Base-by-base conservation (phyloP, 2,888 invertebrate species). In the Xanthorhoe designata region DNA sequence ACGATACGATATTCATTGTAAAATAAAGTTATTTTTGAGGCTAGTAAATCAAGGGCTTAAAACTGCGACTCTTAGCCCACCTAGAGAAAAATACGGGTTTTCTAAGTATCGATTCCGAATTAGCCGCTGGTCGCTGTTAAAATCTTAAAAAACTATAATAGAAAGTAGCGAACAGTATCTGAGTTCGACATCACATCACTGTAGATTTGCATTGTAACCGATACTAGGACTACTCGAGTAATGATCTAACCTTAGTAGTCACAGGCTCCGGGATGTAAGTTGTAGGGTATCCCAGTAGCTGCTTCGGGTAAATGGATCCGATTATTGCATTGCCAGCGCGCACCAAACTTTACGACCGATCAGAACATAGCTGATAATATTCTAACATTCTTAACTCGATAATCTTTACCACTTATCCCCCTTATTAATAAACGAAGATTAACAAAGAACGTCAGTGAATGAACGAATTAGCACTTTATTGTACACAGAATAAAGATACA, bases 191-290 rank as follows among this genome's bases (percentile, higher is more conserved):
- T n/a, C n/a, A n/a, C n/a, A n/a, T 17, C 6, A 54, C 56, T 19
- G 13, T 38, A 59, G 50, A 59, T 59, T 59, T 50, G 50, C 50
- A 58, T 13, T 51, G 38, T 3, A 38, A 42, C n/a, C 3, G 38
- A 60, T 45, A 54, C 47, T 13, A 42, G 13, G 13, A 13, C 35
- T 9, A 35, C 45, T 24, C 9, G 17, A 64, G 62, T 65, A 52
- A 68, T 62, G 59, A 38, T 68, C 70, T 62, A 69, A 66, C 61
- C 61, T 67, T 62, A 62, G 38, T 70, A 65, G 32, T 63, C 62
- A 15, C 57, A 35, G 47, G 32, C 47, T 29, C 35, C 53, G 32
- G 61, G 50, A 24, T 50, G 8, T 13, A 6, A 1, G 57, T 64
- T 29, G 68, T 64, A 68, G 5, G 68, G 68, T 29, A 68, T 68